Evolutionary conservation across 2,888 invertebrate species (phyloP), one percentile per base, ranked within the genome.

Genomic region (Aphodius sticticus): DNA sequence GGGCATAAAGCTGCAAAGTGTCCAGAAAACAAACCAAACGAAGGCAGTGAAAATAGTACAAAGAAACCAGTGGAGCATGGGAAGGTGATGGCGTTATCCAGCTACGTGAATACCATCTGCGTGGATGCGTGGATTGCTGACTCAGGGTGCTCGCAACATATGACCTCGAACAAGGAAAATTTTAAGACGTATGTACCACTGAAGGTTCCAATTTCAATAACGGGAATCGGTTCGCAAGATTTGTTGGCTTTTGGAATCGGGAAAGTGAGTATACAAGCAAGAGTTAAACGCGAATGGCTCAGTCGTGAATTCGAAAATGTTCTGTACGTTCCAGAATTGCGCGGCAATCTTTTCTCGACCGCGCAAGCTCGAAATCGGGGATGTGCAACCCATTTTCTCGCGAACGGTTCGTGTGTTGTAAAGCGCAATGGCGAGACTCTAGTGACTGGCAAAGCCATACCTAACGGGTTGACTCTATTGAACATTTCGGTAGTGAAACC

Each of bases 151-250:
- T 74, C 74, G 7, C 36, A 74, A 35, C 74, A 74, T n/a, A 74
- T 74, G 74, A 74, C 37, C 26, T 35, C 74, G n/a, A 74, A 74
- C 74, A 74, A 74, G n/a, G 35, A 74, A 9, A 35, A 74, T n/a
- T 74, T 74, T 7, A 74, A 74, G 6, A 74, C 74, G 16, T 74
- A 74, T 72, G 26, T 26, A 72, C 72, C 72, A 72, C 72, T 72
- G 26, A 72, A 26, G 72, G 72, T 72, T 26, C 74, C 36, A 74
- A 74, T 74, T 74, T 71, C 26, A n/a, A 74, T 74, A 74, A 74
- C 74, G 16, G 74, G 74, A 35, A 74, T 74, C 35, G 74, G 74
- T 74, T 74, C 74, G n/a, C n/a, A 74, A 74, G 74, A 74, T 36
- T n/a, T 74, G n/a, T n/a, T 74, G 35, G 74, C 74, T 74, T n/a